Base-by-base conservation (phyloP, 2,113 vertebrate genomes). In the Gambusia affinis region DNA sequence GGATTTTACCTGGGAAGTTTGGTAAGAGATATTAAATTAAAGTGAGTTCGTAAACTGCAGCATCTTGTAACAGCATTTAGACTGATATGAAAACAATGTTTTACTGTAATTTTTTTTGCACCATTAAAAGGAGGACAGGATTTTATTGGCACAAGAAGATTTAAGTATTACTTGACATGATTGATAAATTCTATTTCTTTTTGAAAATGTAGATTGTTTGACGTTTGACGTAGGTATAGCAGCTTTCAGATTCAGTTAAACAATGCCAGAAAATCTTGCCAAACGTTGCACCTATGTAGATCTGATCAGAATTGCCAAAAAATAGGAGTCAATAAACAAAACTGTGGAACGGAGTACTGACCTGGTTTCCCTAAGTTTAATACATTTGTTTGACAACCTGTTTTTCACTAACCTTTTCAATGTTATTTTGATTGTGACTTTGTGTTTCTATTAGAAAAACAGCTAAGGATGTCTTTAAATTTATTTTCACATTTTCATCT, bases 11-110 rank as follows among this genome's bases (percentile, higher is more conserved):
- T 84, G 88, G 89, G 86, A 92, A 80, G 78, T 82, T 87, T 82
- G 91, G 94, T 94, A 92, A 94, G 94, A 79, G 79, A 73, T 79
- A 85, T 85, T 83, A 78, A 76, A 84, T 60, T 71, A 80, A 83
- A 70, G 70, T 60, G 44, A 77, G 54, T 83, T 86, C 83, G 84
- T 67, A 35, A 73, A 70, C 75, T 0, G 27, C 33, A 77, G 51
- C 19, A 57, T 35, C 72, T 82, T 77, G 75, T 44, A 81, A 15
- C 74, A 54, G 60, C 78, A 65, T 87, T 77, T 77, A 78, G 77
- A 19, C 11, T 0, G 61, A 74, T 75, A 66, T 77, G 47, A 73
- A 85, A 72, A 67, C 12, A 57, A 28, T 69, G 73, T 72, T 72
- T 78, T 63, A 78, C 60, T 73, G 27, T 37, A 14, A 14, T 28